These are phyloP conservation scores for Chorisops tibialis DNA, from an alignment of 2,888 invertebrate genomes.

Conservation along the genomic window DNA sequence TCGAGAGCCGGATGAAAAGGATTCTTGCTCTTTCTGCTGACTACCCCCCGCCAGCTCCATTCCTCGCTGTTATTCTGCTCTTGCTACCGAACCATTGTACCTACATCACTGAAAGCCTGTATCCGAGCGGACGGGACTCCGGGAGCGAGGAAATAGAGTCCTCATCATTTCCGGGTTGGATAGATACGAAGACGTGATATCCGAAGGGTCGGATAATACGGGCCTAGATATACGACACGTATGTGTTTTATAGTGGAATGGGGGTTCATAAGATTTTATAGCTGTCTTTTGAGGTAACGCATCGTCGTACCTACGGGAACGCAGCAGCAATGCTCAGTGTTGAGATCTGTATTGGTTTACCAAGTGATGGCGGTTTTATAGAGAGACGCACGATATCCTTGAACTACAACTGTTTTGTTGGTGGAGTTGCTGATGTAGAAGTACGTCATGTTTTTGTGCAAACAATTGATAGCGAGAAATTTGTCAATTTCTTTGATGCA, in stretches of 20 bases:
- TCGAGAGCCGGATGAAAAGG: slow-evolving; percentile 22
- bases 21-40: slow-evolving; percentile 28
- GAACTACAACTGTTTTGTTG: neutral
- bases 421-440: neutral
- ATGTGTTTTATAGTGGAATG: slow-evolving; percentile 2
- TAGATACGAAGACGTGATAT: slow-evolving; percentile 28
- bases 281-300: neutral
- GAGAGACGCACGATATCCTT: no score
- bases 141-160: neutral
- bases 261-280: slow-evolving; percentile 1
- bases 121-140: neutral
- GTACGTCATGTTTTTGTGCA: neutral
- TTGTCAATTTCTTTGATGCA: slow-evolving; percentile 11
- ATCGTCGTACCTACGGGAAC: no score
- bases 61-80: neutral
- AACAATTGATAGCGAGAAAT: slow-evolving; percentile 5
- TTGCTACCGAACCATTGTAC: neutral
- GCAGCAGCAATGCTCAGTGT: no score
- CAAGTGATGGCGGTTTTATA: no score
- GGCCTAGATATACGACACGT: neutral
- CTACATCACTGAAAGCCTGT: neutral
- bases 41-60: neutral
- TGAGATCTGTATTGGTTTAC: no score
- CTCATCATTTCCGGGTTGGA: slow-evolving; percentile 28
- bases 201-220: slow-evolving; percentile 12